These are phyloP conservation scores for Chrysotoxum bicinctum DNA, from an alignment of 2,888 invertebrate species.

Conservation along the genomic window DNA sequence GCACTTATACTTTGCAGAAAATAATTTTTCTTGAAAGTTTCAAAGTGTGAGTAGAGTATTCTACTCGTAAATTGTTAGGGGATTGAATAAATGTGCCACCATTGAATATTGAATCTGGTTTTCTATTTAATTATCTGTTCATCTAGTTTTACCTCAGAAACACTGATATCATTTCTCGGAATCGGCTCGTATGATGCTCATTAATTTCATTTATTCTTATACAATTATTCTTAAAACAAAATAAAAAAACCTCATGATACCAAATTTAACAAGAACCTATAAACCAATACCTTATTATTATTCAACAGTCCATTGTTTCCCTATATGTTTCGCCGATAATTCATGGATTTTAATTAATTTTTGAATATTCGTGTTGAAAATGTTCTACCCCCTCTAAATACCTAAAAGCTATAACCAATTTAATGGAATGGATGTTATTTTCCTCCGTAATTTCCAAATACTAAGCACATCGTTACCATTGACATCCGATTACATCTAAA, in stretches of 20 bases:
- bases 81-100: too few species aligned
- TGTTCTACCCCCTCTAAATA: background rate
- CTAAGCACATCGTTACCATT: conserved; percentile 64
- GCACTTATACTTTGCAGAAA: too few species aligned
- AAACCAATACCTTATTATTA: conserved; percentile 50
- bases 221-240: background rate
- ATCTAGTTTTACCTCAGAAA: too few species aligned
- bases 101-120: too few species aligned
- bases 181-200: too few species aligned
- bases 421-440: conserved; percentile 26
- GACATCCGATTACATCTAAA: conserved; percentile 65
- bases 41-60: too few species aligned
- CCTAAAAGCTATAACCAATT: background rate
- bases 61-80: too few species aligned
- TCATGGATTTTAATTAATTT: conserved; percentile 68
- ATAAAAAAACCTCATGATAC: background rate
- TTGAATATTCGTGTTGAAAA: conserved; percentile 51
- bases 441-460: conserved; percentile 23
- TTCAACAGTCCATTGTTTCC: conserved; percentile 30
- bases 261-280: background rate
- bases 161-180: too few species aligned
- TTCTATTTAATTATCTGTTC: too few species aligned
- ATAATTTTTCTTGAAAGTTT: too few species aligned
- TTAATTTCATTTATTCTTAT: too few species aligned
- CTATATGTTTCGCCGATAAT: conserved; percentile 41